These are phyloP conservation scores for Drosophila persimilis DNA, from an alignment of 1,140 invertebrate genomes.

Conservation along the genomic window DNA sequence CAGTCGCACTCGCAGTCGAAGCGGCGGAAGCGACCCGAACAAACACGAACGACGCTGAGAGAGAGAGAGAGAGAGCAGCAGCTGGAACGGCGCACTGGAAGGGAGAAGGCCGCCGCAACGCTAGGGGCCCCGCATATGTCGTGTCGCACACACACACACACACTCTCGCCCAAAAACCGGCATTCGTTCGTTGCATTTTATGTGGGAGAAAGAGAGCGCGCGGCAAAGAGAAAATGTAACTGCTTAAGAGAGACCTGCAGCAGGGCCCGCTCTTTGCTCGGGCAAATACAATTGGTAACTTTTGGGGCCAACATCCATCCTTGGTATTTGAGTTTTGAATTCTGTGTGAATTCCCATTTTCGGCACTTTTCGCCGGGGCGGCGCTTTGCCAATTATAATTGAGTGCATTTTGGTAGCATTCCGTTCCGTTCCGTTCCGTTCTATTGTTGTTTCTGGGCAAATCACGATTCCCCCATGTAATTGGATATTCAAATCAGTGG, in stretches of 20 bases:
- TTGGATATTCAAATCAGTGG: too few species aligned
- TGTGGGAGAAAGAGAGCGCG: too few species aligned
- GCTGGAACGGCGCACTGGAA: slow-evolving; percentile 45
- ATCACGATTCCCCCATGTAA: too few species aligned
- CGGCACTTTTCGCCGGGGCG: too few species aligned
- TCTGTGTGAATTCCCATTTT: not conserved
- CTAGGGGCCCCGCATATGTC: slow-evolving; percentile 49
- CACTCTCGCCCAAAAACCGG: too few species aligned
- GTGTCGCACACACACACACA: not conserved
- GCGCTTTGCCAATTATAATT: too few species aligned
- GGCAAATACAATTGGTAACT: not conserved
- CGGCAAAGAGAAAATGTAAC: too few species aligned
- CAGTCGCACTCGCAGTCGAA: slow-evolving; percentile 12
- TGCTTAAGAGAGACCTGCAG: not conserved
- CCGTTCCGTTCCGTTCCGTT: too few species aligned
- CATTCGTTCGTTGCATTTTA: too few species aligned
- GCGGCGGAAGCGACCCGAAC: slow-evolving; percentile 22
- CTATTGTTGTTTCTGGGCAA: too few species aligned
- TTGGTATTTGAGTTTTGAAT: not conserved
- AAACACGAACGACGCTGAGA: slow-evolving; percentile 20
- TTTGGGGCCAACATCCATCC: slow-evolving; percentile 5
- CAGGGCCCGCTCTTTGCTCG: slow-evolving; percentile 14
- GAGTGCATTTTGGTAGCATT: too few species aligned
- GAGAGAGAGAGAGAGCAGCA: slow-evolving; percentile 7
- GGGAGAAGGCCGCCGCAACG: slow-evolving; percentile 11